Evolutionary conservation across 2,888 invertebrate genomes (phyloP).

Genomic region (Melanargia galathea): DNA sequence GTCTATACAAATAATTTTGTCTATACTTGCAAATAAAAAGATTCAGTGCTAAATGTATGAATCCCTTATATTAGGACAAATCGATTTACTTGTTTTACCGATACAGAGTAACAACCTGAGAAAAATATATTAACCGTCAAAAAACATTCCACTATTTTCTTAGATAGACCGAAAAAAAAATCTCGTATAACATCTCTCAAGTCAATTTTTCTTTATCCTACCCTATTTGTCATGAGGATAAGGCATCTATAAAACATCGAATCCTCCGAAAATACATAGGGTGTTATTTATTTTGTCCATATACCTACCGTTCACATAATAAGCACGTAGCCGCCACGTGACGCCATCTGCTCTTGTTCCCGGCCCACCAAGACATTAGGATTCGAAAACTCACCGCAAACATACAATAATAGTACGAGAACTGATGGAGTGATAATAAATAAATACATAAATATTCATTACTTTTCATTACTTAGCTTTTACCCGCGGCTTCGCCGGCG

Average conservation of each 20-base stretch:
- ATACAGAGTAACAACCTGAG: too few relatives aligned
- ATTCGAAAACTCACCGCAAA: background rate
- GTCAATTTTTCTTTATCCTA: slow-evolving; percentile 21
- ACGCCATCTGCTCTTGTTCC: background rate
- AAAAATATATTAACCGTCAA: background rate
- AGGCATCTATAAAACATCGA: slow-evolving; percentile 28
- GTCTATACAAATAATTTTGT: too few relatives aligned
- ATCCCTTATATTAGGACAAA: too few relatives aligned
- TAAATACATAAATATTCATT: too few relatives aligned
- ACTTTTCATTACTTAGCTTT: too few relatives aligned
- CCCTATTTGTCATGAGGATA: slow-evolving; percentile 17
- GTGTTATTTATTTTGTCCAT: background rate
- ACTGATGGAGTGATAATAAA: background rate
- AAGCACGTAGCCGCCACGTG: background rate
- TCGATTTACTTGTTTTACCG: too few relatives aligned
- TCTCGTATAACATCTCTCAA: background rate
- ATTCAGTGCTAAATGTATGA: too few relatives aligned
- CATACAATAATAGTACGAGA: background rate
- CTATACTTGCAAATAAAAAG: too few relatives aligned
- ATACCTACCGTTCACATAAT: slow-evolving; percentile 5
- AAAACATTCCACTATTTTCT: background rate
- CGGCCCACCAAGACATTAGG: background rate
- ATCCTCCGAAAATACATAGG: slow-evolving; percentile 18
- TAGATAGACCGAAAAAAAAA: background rate
- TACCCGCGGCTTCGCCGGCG: too few relatives aligned